These are phyloP conservation scores for Scrobipalpa atriplicella DNA, from an alignment of 2,888 invertebrate species.

Conservation along the genomic window DNA sequence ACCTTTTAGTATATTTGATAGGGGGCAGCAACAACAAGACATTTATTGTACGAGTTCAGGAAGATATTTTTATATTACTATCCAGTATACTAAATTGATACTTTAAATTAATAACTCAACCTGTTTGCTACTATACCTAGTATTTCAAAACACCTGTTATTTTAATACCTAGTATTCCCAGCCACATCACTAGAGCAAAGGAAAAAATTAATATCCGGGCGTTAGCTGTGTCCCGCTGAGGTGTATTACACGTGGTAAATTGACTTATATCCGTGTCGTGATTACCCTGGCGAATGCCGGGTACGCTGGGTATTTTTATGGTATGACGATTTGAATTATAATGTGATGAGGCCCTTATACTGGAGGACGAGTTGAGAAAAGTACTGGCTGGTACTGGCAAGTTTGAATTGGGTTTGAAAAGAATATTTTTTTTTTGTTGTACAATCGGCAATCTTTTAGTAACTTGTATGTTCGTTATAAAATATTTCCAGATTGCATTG, in stretches of 20 bases:
- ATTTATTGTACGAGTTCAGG: too few relatives aligned
- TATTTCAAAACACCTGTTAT: not conserved
- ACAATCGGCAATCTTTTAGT: too few relatives aligned
- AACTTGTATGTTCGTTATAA: too few relatives aligned
- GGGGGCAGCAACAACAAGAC: too few relatives aligned
- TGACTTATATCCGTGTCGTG: slow-evolving; percentile 62
- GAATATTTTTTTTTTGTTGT: too few relatives aligned
- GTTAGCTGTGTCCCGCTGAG: slow-evolving; percentile 44
- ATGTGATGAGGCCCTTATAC: not conserved
- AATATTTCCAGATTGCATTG: too few relatives aligned
- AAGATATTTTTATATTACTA: too few relatives aligned
- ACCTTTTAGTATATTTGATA: too few relatives aligned
- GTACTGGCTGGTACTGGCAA: too few relatives aligned
- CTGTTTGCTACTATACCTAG: not conserved
- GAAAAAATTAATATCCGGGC: slow-evolving; percentile 44
- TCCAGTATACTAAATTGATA: too few relatives aligned
- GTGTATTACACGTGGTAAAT: slow-evolving; percentile 58
- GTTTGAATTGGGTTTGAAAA: not conserved
- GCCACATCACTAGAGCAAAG: slow-evolving; percentile 27
- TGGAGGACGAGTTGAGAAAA: not conserved
- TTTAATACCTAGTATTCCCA: slow-evolving; percentile 1
- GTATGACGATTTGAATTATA: slow-evolving; percentile 10
- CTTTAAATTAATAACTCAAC: too few relatives aligned
- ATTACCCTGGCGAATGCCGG: slow-evolving; percentile 40
- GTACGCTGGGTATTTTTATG: slow-evolving; percentile 17